A percentile compares a stretch with the other conserved stretches of the same genome.
Conservation (phyloP, 2,888 invertebrate species). For the Hanleya hanleyi region DNA sequence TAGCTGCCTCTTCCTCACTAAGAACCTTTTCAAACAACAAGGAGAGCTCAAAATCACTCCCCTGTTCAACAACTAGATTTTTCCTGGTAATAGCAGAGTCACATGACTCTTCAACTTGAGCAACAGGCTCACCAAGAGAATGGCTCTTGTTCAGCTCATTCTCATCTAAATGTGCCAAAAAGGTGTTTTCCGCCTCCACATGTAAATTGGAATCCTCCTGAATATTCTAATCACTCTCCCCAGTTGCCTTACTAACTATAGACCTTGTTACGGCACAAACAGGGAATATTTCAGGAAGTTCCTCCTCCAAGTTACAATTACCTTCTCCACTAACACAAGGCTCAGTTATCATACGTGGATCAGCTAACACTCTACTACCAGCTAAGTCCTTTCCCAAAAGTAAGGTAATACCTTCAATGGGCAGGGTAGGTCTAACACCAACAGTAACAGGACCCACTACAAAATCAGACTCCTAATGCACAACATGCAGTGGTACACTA, state of each 20-base stretch:
- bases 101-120: too few relatives aligned
- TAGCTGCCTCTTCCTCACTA: not conserved
- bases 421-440: constrained; percentile 25
- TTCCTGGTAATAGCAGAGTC: too few relatives aligned
- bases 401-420: constrained; percentile 30
- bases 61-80: not conserved
- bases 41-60: not conserved
- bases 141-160: too few relatives aligned
- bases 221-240: too few relatives aligned
- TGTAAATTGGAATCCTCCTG: too few relatives aligned
- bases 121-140: too few relatives aligned
- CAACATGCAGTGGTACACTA: constrained; percentile 30
- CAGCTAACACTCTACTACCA: constrained; percentile 22
- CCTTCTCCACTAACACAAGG: not conserved
- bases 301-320: not conserved
- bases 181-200: not conserved
- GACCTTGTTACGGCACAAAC: constrained; percentile 11
- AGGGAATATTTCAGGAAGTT: constrained; percentile 8
- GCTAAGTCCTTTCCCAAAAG: constrained; percentile 35
- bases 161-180: not conserved
- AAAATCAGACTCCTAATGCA: constrained; percentile 26
- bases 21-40: not conserved
- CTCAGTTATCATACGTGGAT: constrained; percentile 8
- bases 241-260: not conserved
- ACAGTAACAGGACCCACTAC: constrained; percentile 29